phyloP scores from a whole-genome alignment of 2,113 vertebrate genomes.

The Toxotes jaculatrix region DNA sequence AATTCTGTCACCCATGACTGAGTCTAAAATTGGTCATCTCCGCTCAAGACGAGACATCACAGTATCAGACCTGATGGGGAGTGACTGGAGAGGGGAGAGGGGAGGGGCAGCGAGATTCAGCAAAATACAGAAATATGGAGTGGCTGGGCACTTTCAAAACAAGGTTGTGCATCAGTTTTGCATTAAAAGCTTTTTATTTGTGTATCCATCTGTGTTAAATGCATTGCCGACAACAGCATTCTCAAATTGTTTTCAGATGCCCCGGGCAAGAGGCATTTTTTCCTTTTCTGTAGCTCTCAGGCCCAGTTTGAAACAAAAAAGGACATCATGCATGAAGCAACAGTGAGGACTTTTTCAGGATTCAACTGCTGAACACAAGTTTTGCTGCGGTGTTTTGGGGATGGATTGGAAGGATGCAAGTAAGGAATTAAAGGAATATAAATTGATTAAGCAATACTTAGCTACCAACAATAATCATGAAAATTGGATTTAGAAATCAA shows the following conservation, averaged over 20 bases:
- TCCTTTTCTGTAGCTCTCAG: constrained; percentile 47
- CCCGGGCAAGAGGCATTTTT: constrained; percentile 40
- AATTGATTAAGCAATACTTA: neutral
- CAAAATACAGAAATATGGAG: constrained; percentile 50
- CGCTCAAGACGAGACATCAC: constrained; percentile 53
- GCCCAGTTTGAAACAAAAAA: constrained; percentile 37
- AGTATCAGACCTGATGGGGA: constrained; percentile 49
- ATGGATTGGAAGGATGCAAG: too few species aligned
- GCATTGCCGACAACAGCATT: constrained; percentile 47
- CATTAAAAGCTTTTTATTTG: constrained; percentile 65
- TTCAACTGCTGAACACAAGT: constrained; percentile 8
- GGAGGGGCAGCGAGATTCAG: constrained; percentile 14
- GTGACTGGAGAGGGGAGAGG: constrained; percentile 32
- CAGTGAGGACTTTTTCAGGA: constrained; percentile 37
- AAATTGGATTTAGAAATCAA: constrained; percentile 1
- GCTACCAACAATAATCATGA: neutral
- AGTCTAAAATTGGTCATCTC: constrained; percentile 67
- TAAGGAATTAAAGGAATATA: neutral
- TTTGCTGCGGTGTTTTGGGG: constrained; percentile 1
- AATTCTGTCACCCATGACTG: constrained; percentile 65
- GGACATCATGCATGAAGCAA: constrained; percentile 21
- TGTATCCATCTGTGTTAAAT: constrained; percentile 71
- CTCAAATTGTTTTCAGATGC: constrained; percentile 57
- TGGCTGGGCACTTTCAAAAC: constrained; percentile 50
- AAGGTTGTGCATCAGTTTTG: constrained; percentile 53